Evolutionary conservation across 2,113 vertebrate species (phyloP).

Genomic region (Cisticola juncidis): DNA sequence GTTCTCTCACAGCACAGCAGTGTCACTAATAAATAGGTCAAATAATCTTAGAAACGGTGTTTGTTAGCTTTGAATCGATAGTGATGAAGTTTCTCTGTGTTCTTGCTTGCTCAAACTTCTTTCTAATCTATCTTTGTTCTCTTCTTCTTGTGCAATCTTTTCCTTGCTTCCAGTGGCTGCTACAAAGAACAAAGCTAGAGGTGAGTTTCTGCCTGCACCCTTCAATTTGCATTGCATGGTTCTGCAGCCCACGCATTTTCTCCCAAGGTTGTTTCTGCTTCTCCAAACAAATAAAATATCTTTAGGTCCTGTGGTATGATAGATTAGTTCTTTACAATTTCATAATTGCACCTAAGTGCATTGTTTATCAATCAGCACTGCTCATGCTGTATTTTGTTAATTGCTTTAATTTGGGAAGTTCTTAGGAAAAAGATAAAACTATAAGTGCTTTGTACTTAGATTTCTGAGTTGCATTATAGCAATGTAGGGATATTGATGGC

Average conservation of each 20-base stretch:
- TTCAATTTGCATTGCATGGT: conserved; percentile 53
- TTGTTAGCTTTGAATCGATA: conserved; percentile 18
- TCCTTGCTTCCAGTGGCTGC: conserved; percentile 79
- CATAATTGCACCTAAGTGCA: not conserved
- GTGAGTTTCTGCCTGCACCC: conserved; percentile 71
- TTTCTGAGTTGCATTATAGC: not conserved
- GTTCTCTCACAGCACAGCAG: not conserved
- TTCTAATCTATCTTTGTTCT: conserved; percentile 77
- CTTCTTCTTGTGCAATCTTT: conserved; percentile 81
- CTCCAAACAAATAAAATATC: not conserved
- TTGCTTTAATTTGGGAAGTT: not conserved
- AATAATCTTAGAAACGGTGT: conserved; percentile 5
- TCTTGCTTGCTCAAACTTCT: conserved; percentile 46
- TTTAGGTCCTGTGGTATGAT: not conserved
- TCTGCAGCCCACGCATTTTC: conserved; percentile 14
- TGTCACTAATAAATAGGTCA: conserved; percentile 17
- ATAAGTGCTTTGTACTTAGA: not conserved
- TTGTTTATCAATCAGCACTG: not conserved
- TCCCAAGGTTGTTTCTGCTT: not conserved
- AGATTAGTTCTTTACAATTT: not conserved
- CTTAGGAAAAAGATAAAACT: not conserved
- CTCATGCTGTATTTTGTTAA: not conserved
- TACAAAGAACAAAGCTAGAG: conserved; percentile 81
- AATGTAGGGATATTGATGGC: not conserved
- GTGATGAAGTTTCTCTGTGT: conserved; percentile 51